phyloP scores from a whole-genome alignment of 2,113 vertebrate genomes.

The Actenoides hombroni region DNA sequence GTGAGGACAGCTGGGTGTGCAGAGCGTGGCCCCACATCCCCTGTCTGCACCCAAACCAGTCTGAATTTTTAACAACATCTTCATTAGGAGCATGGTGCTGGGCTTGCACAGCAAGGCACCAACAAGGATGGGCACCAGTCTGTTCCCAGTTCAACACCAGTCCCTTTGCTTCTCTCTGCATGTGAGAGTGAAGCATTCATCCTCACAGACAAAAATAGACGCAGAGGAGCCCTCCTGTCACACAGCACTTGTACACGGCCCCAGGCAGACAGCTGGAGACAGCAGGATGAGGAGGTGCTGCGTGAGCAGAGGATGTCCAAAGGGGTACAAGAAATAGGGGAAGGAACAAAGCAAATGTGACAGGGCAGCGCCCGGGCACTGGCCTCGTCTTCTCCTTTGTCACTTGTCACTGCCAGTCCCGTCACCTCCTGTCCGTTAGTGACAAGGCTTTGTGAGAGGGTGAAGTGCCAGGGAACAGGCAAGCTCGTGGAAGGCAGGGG shows the following conservation, averaged over 20 bases:
- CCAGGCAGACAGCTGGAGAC: accelerated
- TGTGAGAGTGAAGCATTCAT: not conserved
- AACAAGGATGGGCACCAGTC: not conserved
- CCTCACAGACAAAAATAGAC: accelerated
- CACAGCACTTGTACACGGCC: accelerated
- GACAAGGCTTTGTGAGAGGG: not conserved
- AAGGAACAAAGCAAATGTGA: not conserved
- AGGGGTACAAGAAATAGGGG: accelerated
- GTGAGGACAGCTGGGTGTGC: not conserved
- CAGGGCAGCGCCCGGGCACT: accelerated
- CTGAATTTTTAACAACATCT: not conserved
- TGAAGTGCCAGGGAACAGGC: not conserved
- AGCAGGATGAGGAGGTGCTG: accelerated
- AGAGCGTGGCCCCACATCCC: accelerated
- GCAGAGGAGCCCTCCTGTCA: not conserved
- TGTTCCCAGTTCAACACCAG: not conserved
- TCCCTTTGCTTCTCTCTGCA: not conserved
- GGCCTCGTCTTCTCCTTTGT: not conserved
- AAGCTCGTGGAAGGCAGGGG: not conserved
- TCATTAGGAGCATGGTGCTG: not conserved
- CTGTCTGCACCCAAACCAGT: accelerated
- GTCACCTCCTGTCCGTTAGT: not conserved
- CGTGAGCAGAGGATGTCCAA: accelerated
- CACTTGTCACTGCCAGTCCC: not conserved
- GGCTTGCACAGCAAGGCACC: not conserved